These are phyloP conservation scores for Phrynosoma platyrhinos DNA, from an alignment of 2,113 vertebrate species.

Conservation along the genomic window DNA sequence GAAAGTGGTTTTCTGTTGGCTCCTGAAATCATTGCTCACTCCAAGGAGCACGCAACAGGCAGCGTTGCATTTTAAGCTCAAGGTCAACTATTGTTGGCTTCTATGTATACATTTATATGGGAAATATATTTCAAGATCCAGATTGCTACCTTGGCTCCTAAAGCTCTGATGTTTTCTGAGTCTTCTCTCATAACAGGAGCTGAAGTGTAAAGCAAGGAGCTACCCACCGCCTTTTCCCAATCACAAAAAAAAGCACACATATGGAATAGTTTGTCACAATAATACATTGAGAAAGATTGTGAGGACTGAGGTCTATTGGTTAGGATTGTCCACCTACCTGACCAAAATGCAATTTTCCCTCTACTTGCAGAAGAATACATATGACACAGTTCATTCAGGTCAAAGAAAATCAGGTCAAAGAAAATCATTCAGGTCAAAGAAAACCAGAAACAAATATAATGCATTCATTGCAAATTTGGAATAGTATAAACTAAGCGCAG, in stretches of 20 bases:
- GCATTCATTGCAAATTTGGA: slow-evolving; percentile 45
- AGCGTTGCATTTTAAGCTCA: slow-evolving; percentile 42
- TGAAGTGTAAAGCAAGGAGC: slow-evolving; percentile 51
- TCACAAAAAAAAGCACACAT: slow-evolving; percentile 48
- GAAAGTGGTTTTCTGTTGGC: slow-evolving; percentile 34
- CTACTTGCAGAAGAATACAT: slow-evolving; percentile 22
- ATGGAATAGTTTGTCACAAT: slow-evolving; percentile 56
- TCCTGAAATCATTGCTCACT: slow-evolving; percentile 47
- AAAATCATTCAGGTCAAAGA: slow-evolving; percentile 45
- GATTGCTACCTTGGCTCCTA: slow-evolving; percentile 52
- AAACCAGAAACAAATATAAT: slow-evolving; percentile 43
- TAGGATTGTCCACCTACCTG: slow-evolving; percentile 35
- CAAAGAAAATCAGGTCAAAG: slow-evolving; percentile 26
- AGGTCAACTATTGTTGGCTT: slow-evolving; percentile 47
- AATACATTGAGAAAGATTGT: slow-evolving; percentile 61
- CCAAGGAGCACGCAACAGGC: slow-evolving; percentile 22
- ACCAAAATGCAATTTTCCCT: slow-evolving; percentile 25
- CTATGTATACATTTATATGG: slow-evolving; percentile 45
- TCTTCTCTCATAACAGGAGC: slow-evolving; percentile 40
- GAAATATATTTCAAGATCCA: slow-evolving; percentile 49
- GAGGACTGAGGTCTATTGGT: slow-evolving; percentile 52
- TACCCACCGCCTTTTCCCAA: slow-evolving; percentile 47
- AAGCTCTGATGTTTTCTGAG: slow-evolving; percentile 46
- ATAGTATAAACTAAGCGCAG: not conserved
- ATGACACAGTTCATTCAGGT: slow-evolving; percentile 50